These are phyloP conservation scores for Tipula unca DNA, from an alignment of 2,888 invertebrate species.

Conservation along the genomic window DNA sequence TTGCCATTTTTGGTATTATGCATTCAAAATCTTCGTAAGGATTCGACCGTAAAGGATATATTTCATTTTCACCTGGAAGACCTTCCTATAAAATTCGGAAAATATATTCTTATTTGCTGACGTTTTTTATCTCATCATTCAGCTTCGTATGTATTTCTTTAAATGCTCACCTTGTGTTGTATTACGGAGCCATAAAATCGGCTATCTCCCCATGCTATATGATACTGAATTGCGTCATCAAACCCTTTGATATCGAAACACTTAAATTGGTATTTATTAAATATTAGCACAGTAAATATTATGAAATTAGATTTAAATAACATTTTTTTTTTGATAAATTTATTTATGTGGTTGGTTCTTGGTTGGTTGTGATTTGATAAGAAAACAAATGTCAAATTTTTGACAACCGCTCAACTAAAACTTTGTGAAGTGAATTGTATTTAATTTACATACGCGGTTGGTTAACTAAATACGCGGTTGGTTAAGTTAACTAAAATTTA, in stretches of 20 bases:
- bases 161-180: neutral
- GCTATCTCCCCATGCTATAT: slow-evolving; percentile 56
- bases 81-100: slow-evolving; percentile 31
- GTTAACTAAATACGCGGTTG: too few species aligned
- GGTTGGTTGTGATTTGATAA: neutral
- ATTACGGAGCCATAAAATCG: neutral
- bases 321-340: neutral
- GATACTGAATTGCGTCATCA: slow-evolving; percentile 72
- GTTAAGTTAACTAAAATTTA: too few species aligned
- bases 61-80: slow-evolving; percentile 43
- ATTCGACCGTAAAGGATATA: slow-evolving; percentile 60
- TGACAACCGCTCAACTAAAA: neutral
- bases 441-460: too few species aligned
- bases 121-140: neutral
- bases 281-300: neutral
- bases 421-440: too few species aligned
- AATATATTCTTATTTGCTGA: slow-evolving; percentile 29
- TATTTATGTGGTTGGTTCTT: too few species aligned
- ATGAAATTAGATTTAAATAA: neutral
- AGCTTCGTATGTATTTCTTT: neutral
- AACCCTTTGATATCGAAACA: slow-evolving; percentile 65
- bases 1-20: slow-evolving; percentile 51
- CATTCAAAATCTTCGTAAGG: slow-evolving; percentile 80
- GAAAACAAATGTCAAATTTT: neutral
- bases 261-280: neutral